Evolutionary conservation across 2,113 vertebrate species (phyloP).

Genomic region (Melanerpes formicivorus): DNA sequence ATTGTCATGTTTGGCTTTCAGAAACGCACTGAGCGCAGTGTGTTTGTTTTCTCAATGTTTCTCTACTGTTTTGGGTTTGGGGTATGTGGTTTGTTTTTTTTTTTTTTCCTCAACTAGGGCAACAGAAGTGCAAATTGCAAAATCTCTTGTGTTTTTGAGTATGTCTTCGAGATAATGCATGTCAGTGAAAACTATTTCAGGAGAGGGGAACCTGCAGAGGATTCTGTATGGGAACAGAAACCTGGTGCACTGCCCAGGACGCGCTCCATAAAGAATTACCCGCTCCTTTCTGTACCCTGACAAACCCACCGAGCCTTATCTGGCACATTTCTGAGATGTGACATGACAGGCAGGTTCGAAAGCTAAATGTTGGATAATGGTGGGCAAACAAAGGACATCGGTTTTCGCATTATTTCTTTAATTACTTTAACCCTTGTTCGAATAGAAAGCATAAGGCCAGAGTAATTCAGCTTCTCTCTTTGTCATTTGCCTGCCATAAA

Average conservation of each 20-base stretch:
- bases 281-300: background rate
- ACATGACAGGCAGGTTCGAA: slow-evolving; percentile 60
- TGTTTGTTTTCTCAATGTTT: background rate
- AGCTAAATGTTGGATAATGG: slow-evolving; percentile 59
- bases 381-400: slow-evolving; percentile 72
- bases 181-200: background rate
- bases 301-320: background rate
- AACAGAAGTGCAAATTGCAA: slow-evolving; percentile 1
- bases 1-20: background rate
- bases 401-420: slow-evolving; percentile 76
- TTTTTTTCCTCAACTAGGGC: background rate
- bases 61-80: background rate
- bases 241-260: background rate
- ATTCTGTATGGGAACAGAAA: background rate
- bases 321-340: slow-evolving; percentile 30
- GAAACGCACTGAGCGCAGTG: background rate
- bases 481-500: slow-evolving; percentile 81
- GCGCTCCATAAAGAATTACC: background rate
- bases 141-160: background rate
- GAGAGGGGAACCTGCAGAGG: background rate
- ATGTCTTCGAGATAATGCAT: background rate
- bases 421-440: slow-evolving; percentile 81
- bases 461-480: slow-evolving; percentile 75
- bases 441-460: slow-evolving; percentile 79
- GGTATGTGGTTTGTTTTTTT: too few species aligned